A percentile compares a stretch with the other conserved stretches of the same genome.
Conservation (phyloP, 1,140 invertebrate species). For the Scaptomyza hsui region DNA sequence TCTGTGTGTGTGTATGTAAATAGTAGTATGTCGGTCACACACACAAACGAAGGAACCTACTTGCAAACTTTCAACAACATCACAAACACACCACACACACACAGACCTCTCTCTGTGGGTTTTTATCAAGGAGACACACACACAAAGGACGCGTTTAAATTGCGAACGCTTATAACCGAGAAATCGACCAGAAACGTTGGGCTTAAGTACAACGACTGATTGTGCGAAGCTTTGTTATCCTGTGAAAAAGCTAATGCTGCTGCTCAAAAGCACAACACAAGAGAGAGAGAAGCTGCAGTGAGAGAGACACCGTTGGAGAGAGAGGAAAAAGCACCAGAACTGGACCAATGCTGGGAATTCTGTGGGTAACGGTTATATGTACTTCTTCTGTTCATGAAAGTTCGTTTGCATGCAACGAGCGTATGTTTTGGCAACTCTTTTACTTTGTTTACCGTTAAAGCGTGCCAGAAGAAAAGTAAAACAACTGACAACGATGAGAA, state of each 20-base stretch:
- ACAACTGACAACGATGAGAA: slow-evolving; percentile 41
- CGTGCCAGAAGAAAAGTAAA: slow-evolving; percentile 32
- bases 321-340: slow-evolving; percentile 27
- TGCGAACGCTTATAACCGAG: slow-evolving; percentile 39
- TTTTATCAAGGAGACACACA: slow-evolving; percentile 32
- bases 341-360: slow-evolving; percentile 29
- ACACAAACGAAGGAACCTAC: background rate
- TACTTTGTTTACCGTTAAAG: slow-evolving; percentile 62
- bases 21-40: slow-evolving; percentile 41
- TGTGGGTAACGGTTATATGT: slow-evolving; percentile 4
- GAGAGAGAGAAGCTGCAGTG: slow-evolving; percentile 20
- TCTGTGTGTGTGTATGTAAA: background rate
- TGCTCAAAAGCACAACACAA: slow-evolving; percentile 60
- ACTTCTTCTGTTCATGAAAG: slow-evolving; percentile 55
- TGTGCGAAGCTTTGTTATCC: slow-evolving; percentile 76
- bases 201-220: slow-evolving; percentile 78
- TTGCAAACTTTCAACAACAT: slow-evolving; percentile 21
- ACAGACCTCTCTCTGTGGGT: slow-evolving; percentile 21
- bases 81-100: slow-evolving; percentile 6
- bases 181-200: slow-evolving; percentile 64
- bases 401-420: slow-evolving; percentile 55
- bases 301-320: slow-evolving; percentile 21
- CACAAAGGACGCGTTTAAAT: slow-evolving; percentile 9
- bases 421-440: slow-evolving; percentile 74
- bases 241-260: slow-evolving; percentile 65